Conservation (phyloP, 2,113 vertebrate genomes). For the Ameiurus melas region DNA sequence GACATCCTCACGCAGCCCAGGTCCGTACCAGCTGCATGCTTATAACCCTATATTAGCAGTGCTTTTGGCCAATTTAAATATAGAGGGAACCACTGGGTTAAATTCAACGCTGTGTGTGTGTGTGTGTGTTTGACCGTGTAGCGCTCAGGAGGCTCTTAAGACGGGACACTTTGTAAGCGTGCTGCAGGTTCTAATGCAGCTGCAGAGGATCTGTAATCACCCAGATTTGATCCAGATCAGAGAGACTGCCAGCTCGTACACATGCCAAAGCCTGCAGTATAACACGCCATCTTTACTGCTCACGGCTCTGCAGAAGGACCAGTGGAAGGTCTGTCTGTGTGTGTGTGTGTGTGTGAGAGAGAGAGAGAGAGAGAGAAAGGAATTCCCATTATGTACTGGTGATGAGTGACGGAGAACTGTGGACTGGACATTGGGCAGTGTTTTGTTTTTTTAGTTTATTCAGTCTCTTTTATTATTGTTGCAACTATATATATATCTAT, state of each 20-base stretch:
- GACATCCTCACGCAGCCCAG: slow-evolving; percentile 86
- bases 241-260: slow-evolving; percentile 75
- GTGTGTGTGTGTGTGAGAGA: neutral
- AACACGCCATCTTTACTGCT: slow-evolving; percentile 81
- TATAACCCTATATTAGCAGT: neutral
- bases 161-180: slow-evolving; percentile 92
- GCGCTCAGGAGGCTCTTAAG: slow-evolving; percentile 88
- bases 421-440: neutral
- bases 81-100: neutral
- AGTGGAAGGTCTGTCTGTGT: slow-evolving; percentile 73
- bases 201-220: slow-evolving; percentile 90
- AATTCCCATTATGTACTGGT: neutral
- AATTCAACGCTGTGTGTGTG: neutral
- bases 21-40: slow-evolving; percentile 63
- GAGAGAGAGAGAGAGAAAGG: too few species aligned
- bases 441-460: too few species aligned
- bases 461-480: too few species aligned
- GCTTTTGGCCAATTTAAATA: neutral
- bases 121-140: slow-evolving; percentile 54
- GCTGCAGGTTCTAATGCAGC: slow-evolving; percentile 87
- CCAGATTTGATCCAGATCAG: slow-evolving; percentile 85
- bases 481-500: too few species aligned
- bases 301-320: slow-evolving; percentile 73
- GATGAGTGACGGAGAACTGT: neutral
- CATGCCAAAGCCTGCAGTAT: slow-evolving; percentile 77